Evolutionary conservation across 2,888 invertebrate genomes (phyloP), one percentile per base, ranked within the genome.

Genomic region (Caenorhabditis japonica): DNA sequence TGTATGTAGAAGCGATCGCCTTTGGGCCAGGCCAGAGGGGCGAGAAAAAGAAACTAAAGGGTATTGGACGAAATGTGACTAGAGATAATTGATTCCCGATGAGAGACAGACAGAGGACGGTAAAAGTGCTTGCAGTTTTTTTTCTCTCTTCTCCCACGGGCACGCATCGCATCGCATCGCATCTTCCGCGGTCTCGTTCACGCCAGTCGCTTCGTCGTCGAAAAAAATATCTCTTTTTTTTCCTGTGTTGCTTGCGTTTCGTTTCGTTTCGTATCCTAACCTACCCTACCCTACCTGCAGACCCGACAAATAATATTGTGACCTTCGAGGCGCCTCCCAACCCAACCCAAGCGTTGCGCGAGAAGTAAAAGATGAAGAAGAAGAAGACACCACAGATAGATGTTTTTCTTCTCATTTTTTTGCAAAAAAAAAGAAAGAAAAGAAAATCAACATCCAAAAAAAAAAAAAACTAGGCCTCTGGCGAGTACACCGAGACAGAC

Each of bases 101-200:
- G 52, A 49, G 61, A 60, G 51, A n/a, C 49, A 56, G 51, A 61
- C 61, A 39, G 38, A 44, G 68, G 59, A 68, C 68, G 58, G 68
- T 68, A 59, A 68, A 68, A 59, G 68, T 59, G 68, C 56, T 66
- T 55, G 66, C 66, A 66, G 66, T 51, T 23, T 51, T 66, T 56
- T 56, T 55, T 41, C 41, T 64, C 53, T 7, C 36, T 19, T 36
- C 44, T 25, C 44, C 36, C 44, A 25, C 39, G 27, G 33, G 55
- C 44, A 55, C 64, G 41, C 51, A 38, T 46, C 27, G 34, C 27
- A 56, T 66, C 56, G 23, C 61, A 41, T 56, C 41, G 49, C 8
- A 21, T 44, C 44, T 34, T 21, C 21, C 33, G 1, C 36, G 25
- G 44, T 44, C 36, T 55, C 49, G 49, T 47, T 43, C 60, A 51